Conservation (phyloP, 2,113 vertebrate species). For the Gallinago paraguaiae region DNA sequence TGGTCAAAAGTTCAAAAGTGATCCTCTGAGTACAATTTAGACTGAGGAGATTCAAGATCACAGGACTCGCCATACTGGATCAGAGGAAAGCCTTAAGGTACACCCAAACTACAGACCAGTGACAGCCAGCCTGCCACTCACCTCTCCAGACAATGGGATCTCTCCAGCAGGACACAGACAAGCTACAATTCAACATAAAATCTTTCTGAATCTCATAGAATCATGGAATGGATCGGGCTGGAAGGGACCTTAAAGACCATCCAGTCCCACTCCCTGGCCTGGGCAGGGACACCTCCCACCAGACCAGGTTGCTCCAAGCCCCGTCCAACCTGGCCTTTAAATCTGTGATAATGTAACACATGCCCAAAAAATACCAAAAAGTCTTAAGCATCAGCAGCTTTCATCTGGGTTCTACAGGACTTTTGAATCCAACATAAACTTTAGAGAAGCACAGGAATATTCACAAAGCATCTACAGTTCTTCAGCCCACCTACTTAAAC, state of each 20-base stretch:
- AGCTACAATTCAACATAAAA: background rate
- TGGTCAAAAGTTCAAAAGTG: slow-evolving; percentile 3
- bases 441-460: background rate
- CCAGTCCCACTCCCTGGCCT: background rate
- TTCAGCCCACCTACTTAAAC: background rate
- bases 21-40: background rate
- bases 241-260: background rate
- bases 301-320: background rate
- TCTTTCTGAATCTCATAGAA: background rate
- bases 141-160: background rate
- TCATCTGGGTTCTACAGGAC: background rate
- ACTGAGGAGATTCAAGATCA: background rate
- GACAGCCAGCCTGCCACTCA: background rate
- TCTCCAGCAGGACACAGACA: background rate
- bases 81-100: background rate
- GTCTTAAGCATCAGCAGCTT: background rate
- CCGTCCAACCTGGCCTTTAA: background rate
- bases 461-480: background rate
- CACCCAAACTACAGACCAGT: background rate
- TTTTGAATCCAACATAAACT: background rate
- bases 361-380: rapidly evolving
- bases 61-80: background rate
- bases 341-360: background rate
- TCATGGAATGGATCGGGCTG: background rate
- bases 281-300: background rate